A percentile compares a stretch with the other conserved stretches of the same genome.
Conservation (phyloP, 2,113 vertebrate species). For the Rostratula benghalensis region DNA sequence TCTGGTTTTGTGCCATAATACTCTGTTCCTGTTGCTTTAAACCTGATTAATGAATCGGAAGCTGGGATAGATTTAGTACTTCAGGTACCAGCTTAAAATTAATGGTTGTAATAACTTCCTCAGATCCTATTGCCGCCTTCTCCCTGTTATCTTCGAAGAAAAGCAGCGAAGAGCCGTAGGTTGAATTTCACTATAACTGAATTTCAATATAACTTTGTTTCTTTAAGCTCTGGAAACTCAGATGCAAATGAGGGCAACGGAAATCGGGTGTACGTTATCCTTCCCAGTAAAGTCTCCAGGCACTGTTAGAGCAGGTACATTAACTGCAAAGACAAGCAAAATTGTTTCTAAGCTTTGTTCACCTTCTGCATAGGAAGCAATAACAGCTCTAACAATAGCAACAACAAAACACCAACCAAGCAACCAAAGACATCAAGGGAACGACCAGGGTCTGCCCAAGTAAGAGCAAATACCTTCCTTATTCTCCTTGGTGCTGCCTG, state of each 20-base stretch:
- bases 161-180: not conserved
- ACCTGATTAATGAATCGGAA: constrained; percentile 32
- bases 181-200: not conserved
- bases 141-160: not conserved
- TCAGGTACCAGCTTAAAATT: constrained; percentile 28
- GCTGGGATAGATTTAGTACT: constrained; percentile 24
- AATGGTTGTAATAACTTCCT: not conserved
- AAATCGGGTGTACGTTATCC: not conserved
- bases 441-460: not conserved
- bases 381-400: not conserved
- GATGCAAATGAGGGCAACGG: not conserved
- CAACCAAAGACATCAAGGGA: not conserved
- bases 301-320: not conserved
- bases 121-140: not conserved
- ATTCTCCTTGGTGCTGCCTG: constrained; percentile 41
- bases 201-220: not conserved
- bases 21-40: constrained; percentile 44
- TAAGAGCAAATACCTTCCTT: constrained; percentile 31
- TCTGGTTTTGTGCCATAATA: constrained; percentile 25
- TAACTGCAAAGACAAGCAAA: not conserved
- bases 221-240: not conserved
- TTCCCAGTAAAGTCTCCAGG: not conserved
- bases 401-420: not conserved
- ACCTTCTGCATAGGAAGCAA: not conserved
- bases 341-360: not conserved